Evolutionary conservation across 2,113 vertebrate species (phyloP), one percentile per base, ranked within the genome.

Genomic region (Neodon shergylaensis): DNA sequence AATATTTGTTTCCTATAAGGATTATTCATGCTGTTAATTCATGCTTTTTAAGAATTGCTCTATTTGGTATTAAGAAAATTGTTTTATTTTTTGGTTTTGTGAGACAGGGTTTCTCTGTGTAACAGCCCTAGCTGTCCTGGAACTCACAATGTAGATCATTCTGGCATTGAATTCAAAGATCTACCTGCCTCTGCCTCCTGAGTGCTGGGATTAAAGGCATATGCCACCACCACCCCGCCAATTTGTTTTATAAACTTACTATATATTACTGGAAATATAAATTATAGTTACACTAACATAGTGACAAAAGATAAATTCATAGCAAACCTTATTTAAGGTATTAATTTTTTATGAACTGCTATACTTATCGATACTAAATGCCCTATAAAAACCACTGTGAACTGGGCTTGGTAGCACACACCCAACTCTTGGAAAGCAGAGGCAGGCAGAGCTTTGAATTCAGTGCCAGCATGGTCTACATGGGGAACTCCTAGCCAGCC

Each of bases 281-380:
- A 92, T 39, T 88, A 58, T 13, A 94, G 52, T 36, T 68, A 33
- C 49, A 94, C 88, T 58, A 21, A 58, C 78, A 90, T 88, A 36
- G 61, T 54, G 65, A 17, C 84, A 81, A 26, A 88, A 92, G 61
- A 5, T 19, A 91, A 14, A 21, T 90, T 44, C 44, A 86, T 94
- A 96, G 63, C 26, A 85, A 88, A 86, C 44, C 95, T 61, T 94
- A 88, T 52, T 79, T 91, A 33, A 95, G 88, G 52, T 90, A 87
- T 47, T 85, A n/a, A 76, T 95, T 5, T 82, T 61, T 92, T 88
- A 76, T 92, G 28, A 89, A 96, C 52, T 86, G 5, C 11, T 88
- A 17, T 96, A 54, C 8, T 81, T 97, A 84, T 21, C 24, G 4
- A 33, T 90, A 91, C 93, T 58, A 95, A 91, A 83, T 88, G 10